Base-by-base conservation (phyloP, 2,888 invertebrate genomes). In the Syritta pipiens region DNA sequence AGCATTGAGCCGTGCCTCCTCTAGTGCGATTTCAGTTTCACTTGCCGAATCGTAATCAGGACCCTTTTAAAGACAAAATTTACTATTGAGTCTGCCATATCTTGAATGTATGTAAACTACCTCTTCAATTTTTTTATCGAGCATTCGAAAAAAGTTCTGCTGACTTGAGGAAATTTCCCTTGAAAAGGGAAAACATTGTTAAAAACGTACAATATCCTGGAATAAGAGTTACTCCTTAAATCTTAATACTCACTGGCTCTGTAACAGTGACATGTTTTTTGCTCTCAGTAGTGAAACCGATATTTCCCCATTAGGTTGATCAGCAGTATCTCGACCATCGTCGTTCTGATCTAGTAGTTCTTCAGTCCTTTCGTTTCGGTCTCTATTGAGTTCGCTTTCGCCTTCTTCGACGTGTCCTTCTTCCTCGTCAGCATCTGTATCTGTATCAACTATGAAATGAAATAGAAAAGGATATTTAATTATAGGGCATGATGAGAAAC, bases 61-160 rank as follows among this genome's bases (percentile, higher is more conserved):
- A 68, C 95, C 95, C 95, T 95, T 89, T 1, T 9, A 17, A 4
- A 14, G 6, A 17, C 10, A 17, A 59, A 46, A 3, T 5, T 9
- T 9, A n/a, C n/a, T n/a, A n/a, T n/a, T n/a, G n/a, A n/a, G 3
- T 10, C 9, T n/a, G 0, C 1, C 1, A 48, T 17, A 26, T 24
- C 7, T 42, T 32, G 3, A 1, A 10, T 63, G 14, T 30, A 17
- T 9, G 32, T 30, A 49, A 17, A 65, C 9, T 57, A 96, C 96
- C 90, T 93, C 94, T 89, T 96, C 95, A 86, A 97, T 96, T 90
- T 96, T 96, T 84, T 96, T 95, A 87, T 97, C 97, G 84, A 97
- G 91, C 95, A 96, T 95, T 88, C 93, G 94, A 91, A 97, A 97
- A 90, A 97, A 97, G 87, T 97, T 96, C 86, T 95, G 92, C 89